Conservation (phyloP, 1,140 invertebrate species). For the Leptinotarsa lineolata region DNA sequence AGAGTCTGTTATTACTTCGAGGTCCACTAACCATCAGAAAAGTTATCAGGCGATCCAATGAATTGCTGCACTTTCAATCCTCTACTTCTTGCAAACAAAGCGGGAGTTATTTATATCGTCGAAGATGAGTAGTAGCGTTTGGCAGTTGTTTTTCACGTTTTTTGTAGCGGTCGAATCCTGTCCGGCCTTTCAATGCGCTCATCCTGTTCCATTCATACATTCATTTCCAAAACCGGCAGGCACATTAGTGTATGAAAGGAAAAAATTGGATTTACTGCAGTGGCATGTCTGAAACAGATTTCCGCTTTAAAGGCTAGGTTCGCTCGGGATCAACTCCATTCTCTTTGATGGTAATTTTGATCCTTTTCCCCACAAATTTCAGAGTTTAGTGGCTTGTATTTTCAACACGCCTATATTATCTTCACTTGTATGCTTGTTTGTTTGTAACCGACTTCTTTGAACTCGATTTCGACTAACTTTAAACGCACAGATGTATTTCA, state of each 20-base stretch:
- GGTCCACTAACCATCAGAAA: not conserved
- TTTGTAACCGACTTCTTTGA: too few species aligned
- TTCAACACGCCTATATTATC: too few species aligned
- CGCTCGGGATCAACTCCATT: not conserved
- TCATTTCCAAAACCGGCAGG: constrained; percentile 1
- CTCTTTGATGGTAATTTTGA: not conserved
- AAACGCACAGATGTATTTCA: too few species aligned
- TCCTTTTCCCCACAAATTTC: not conserved
- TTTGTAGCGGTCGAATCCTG: not conserved
- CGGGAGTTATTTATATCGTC: not conserved
- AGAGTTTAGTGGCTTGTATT: not conserved
- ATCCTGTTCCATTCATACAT: not conserved
- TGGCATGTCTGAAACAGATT: constrained; percentile 5
- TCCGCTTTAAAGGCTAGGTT: not conserved
- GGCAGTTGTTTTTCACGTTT: not conserved
- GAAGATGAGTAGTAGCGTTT: not conserved
- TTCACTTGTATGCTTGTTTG: too few species aligned
- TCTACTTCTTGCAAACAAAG: not conserved
- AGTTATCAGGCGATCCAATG: not conserved
- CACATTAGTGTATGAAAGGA: constrained; percentile 1
- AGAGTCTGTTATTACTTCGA: not conserved
- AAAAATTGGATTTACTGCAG: constrained; percentile 6
- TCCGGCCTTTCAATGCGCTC: constrained; percentile 4
- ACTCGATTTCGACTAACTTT: too few species aligned
- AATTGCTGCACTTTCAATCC: not conserved